phyloP scores from a whole-genome alignment of 2,113 vertebrate species.

The Neopipo cinnamomea region DNA sequence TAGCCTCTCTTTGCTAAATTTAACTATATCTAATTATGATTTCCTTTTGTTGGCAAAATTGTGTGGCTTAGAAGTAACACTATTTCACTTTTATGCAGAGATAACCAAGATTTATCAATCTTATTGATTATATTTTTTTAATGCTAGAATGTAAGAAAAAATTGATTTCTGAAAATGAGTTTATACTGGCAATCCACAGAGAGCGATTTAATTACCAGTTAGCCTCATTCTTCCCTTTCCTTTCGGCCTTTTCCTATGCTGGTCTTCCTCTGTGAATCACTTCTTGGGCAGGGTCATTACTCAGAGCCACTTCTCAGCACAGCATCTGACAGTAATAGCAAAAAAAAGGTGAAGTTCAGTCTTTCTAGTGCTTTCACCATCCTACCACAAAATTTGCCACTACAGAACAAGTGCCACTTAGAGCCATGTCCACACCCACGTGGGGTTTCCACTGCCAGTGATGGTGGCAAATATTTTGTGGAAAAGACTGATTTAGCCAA shows the following conservation, averaged over 20 bases:
- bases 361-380: background rate
- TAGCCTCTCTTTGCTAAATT: background rate
- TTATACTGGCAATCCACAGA: background rate
- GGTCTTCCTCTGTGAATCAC: background rate
- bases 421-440: background rate
- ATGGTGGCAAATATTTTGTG: background rate
- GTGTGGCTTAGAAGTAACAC: background rate
- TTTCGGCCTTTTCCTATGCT: background rate
- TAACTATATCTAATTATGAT: background rate
- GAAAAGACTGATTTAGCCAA: background rate
- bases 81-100: background rate
- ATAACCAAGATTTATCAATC: background rate
- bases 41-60: background rate
- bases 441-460: fast-evolving
- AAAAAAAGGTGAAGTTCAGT: background rate
- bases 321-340: fast-evolving
- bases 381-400: background rate
- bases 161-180: background rate
- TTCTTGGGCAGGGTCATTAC: background rate
- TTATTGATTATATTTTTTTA: background rate
- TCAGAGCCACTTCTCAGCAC: background rate
- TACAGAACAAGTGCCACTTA: background rate
- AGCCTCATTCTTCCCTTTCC: background rate
- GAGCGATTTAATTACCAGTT: background rate
- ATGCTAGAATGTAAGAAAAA: background rate